Evolutionary conservation across 2,888 invertebrate species (phyloP).

Genomic region (Drosophila fungiperda): DNA sequence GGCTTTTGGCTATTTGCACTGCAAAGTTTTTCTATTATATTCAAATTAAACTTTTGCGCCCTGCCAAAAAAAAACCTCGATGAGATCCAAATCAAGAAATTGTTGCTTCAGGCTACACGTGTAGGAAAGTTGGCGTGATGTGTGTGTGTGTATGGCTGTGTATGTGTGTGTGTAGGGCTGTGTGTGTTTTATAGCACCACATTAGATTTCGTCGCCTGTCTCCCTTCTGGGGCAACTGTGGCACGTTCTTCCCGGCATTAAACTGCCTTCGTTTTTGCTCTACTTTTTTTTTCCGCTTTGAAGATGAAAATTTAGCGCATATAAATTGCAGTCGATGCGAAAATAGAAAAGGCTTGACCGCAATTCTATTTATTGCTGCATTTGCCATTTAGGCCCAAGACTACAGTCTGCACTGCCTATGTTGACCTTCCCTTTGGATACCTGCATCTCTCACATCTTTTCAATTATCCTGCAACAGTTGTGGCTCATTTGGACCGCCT

Average conservation of each 20-base stretch:
- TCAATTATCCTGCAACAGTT: slow-evolving; percentile 1
- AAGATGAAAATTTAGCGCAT: slow-evolving; percentile 61
- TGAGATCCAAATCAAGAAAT: slow-evolving; percentile 47
- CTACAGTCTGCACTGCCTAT: slow-evolving; percentile 34
- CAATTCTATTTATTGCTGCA: slow-evolving; percentile 77
- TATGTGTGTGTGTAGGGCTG: neutral
- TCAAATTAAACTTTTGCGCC: slow-evolving; percentile 76
- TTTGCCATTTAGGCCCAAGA: slow-evolving; percentile 56
- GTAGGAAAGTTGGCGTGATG: slow-evolving; percentile 1
- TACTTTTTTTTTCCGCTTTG: slow-evolving; percentile 39
- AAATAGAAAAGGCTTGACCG: slow-evolving; percentile 60
- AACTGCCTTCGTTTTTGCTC: slow-evolving; percentile 23
- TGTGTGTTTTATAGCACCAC: slow-evolving; percentile 38
- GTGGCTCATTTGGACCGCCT: slow-evolving; percentile 31
- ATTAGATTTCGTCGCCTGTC: slow-evolving; percentile 37
- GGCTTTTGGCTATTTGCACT: slow-evolving; percentile 60
- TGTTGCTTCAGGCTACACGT: slow-evolving; percentile 55
- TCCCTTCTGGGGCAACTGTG: slow-evolving; percentile 34
- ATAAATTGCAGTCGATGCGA: slow-evolving; percentile 22
- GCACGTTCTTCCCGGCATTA: slow-evolving; percentile 68
- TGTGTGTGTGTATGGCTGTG: neutral
- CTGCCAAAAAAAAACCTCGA: neutral
- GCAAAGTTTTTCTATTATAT: slow-evolving; percentile 80
- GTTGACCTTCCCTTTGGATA: neutral
- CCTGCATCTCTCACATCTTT: neutral